A percentile compares a stretch with the other conserved stretches of the same genome.
Conservation (phyloP, 2,113 vertebrate species). For the Bettongia penicillata region DNA sequence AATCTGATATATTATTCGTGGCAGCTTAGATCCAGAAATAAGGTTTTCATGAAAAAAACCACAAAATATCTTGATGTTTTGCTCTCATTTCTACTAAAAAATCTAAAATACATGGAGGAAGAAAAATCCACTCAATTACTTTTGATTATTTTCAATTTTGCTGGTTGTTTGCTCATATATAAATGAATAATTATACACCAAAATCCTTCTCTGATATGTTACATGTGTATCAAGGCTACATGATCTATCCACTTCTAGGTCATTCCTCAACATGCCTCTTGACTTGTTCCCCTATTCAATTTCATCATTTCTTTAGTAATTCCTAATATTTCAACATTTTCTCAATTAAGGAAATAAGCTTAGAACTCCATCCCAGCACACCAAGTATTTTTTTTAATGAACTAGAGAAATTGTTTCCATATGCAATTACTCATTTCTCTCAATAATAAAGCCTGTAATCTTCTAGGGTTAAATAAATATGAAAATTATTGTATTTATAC, state of each 20-base stretch:
- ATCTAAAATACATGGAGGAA: not conserved
- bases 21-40: not conserved
- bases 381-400: not conserved
- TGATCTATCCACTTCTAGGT: not conserved
- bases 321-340: not conserved
- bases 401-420: not conserved
- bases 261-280: not conserved
- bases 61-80: not conserved
- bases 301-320: not conserved
- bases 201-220: not conserved
- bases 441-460: not conserved
- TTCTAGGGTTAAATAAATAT: not conserved
- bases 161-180: not conserved
- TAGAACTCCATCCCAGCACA: not conserved
- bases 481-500: not conserved
- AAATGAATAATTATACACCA: not conserved
- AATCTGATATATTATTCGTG: not conserved
- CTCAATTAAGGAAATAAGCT: not conserved
- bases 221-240: not conserved
- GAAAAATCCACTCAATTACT: not conserved
- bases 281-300: not conserved
- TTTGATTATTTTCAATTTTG: not conserved
- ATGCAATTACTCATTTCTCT: not conserved
- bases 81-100: not conserved
- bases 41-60: not conserved